These are phyloP conservation scores for Dasypogon diadema DNA, from an alignment of 2,888 invertebrate genomes.

Conservation along the genomic window DNA sequence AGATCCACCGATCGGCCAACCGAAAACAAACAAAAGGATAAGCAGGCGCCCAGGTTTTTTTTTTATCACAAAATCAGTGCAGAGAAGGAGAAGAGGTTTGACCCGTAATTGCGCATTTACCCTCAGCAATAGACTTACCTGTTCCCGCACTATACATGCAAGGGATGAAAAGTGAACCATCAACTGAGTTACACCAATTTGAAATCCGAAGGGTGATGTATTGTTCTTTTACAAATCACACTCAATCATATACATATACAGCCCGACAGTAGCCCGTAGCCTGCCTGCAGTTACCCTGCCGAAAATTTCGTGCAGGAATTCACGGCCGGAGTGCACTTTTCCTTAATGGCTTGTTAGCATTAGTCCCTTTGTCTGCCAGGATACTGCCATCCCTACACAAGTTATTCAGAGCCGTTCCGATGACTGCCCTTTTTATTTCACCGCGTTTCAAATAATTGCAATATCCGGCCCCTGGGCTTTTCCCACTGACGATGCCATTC, in stretches of 20 bases:
- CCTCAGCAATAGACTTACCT: too few relatives aligned
- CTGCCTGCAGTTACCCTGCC: conserved; percentile 1
- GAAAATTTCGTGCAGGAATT: not conserved
- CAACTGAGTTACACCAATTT: conserved; percentile 15
- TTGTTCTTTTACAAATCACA: conserved; percentile 11
- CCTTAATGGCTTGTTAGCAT: conserved; percentile 7
- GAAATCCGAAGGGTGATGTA: not conserved
- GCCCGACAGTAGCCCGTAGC: not conserved
- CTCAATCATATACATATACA: too few relatives aligned
- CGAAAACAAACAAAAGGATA: conserved; percentile 49
- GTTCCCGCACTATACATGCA: not conserved
- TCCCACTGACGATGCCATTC: conserved; percentile 32
- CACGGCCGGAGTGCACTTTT: not conserved
- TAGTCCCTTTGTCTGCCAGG: conserved; percentile 18
- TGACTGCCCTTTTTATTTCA: conserved; percentile 41
- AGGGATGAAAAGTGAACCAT: conserved; percentile 14
- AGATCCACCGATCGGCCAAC: conserved; percentile 22
- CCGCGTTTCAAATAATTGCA: conserved; percentile 27
- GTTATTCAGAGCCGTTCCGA: not conserved
- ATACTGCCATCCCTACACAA: not conserved
- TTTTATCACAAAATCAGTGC: conserved; percentile 51
- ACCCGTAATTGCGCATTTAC: conserved; percentile 51
- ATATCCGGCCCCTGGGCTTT: conserved; percentile 21
- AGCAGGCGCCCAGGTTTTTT: conserved; percentile 25
- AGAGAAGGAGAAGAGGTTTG: conserved; percentile 14